Evolutionary conservation across 2,113 vertebrate species (phyloP).

Genomic region (Tachysurus fulvidraco): DNA sequence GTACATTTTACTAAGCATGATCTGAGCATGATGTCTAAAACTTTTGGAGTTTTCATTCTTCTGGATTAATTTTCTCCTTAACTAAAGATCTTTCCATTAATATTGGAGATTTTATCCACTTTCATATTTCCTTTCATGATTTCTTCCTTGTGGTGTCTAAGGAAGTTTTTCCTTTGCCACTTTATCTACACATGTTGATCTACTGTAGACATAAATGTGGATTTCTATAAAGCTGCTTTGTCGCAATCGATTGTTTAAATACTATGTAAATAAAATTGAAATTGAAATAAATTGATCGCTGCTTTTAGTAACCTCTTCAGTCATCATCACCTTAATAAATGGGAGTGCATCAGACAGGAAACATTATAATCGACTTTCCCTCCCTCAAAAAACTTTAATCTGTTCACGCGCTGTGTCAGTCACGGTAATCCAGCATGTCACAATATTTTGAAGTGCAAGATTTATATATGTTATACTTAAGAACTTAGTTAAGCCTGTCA

Average conservation of each 20-base stretch:
- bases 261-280: neutral
- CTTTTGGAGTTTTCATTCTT: neutral
- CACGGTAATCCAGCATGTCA: neutral
- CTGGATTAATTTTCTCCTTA: neutral
- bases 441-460: constrained; percentile 48
- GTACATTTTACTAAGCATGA: neutral
- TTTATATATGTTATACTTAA: constrained; percentile 26
- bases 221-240: neutral
- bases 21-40: neutral
- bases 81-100: neutral
- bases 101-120: neutral
- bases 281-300: neutral
- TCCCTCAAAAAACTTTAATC: neutral
- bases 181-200: too few species aligned
- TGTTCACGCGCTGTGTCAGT: neutral
- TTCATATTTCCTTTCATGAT: neutral
- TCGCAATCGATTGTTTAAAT: neutral
- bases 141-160: neutral
- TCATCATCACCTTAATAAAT: neutral
- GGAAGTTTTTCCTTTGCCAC: neutral
- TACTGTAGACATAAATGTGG: neutral
- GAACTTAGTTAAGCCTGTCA: neutral
- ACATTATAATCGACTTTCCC: neutral
- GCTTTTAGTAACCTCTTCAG: constrained; percentile 3
- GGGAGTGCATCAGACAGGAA: neutral